Base-by-base conservation (phyloP, 2,797 vertebrate genomes). In the Anas capensis region DNA sequence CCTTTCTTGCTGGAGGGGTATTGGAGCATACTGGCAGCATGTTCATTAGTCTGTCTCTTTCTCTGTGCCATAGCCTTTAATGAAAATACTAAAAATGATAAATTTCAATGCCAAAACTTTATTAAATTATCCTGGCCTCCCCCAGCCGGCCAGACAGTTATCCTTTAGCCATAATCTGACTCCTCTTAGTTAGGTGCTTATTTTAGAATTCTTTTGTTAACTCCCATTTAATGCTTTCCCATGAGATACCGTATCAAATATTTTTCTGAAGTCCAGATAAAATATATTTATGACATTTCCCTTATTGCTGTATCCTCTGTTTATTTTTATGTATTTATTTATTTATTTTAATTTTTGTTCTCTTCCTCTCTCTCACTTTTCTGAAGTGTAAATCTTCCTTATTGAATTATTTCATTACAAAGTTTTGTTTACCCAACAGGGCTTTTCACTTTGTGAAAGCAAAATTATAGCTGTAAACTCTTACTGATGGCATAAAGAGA, bases 401-500 rank as follows among this genome's bases (percentile, higher is more conserved):
- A 61, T 86, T 86, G 15, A 80, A 62, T 54, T 72, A 49, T 57
- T 80, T 62, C 46, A 82, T 86, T 82, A 60, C 20, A 61, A 86
- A 95, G 78, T 82, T 17, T 15, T 70, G 6, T 82, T 95, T 34
- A 57, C 29, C 29, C 27, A 81, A 14, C 8, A 71, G 49, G 31
- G 19, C 6, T 82, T 92, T 83, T 71, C 44, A 58, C 33, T 42
- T 57, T n/a, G 23, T 46, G n/a, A 83, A 81, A 77, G 12, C 10
- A 89, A 90, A 89, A 73, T 90, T 92, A 70, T 16, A 71, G 24
- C 31, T 91, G 33, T 92, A 83, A 96, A 93, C 20, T 85, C 77
- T 53, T 94, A 64, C 3, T 13, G 44, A 73, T 79, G 27, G 8
- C 34, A 69, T 85, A 87, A 81, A 31, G 36, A 68, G 5, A 71